These are phyloP conservation scores for Hofmannophila pseudospretella DNA, from an alignment of 2,888 invertebrate genomes.

Conservation along the genomic window DNA sequence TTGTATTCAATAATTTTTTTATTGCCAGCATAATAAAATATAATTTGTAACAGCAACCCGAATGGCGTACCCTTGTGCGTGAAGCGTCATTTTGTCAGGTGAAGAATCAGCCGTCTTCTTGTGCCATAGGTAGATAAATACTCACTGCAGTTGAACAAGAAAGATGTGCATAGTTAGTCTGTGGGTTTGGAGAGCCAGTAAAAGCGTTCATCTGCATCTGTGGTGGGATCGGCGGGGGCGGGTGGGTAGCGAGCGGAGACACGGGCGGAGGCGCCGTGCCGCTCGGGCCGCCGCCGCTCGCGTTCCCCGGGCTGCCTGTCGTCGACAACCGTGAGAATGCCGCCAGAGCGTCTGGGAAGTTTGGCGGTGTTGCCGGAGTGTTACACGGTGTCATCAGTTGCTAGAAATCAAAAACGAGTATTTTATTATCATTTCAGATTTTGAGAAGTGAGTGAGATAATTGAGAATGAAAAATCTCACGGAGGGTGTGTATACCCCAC, in stretches of 20 bases:
- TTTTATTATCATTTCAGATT: too few species aligned
- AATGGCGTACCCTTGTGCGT: too few species aligned
- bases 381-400: slow-evolving; percentile 95
- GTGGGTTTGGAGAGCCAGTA: slow-evolving; percentile 52
- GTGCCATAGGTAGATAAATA: too few species aligned
- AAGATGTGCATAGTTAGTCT: slow-evolving; percentile 58
- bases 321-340: slow-evolving; percentile 94
- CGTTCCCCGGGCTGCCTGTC: slow-evolving; percentile 69
- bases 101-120: too few species aligned
- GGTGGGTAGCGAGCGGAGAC: slow-evolving; percentile 65
- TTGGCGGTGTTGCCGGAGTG: slow-evolving; percentile 96
- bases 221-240: slow-evolving; percentile 45
- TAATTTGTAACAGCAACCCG: too few species aligned
- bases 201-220: slow-evolving; percentile 54
- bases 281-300: slow-evolving; percentile 39
- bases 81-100: too few species aligned
- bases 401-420: too few species aligned
- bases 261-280: slow-evolving; percentile 55
- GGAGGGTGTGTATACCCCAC: too few species aligned
- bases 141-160: slow-evolving; percentile 72
- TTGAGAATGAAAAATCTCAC: too few species aligned
- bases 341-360: slow-evolving; percentile 93
- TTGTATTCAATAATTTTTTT: too few species aligned
- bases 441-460: too few species aligned
- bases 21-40: too few species aligned